phyloP scores from a whole-genome alignment of 2,797 vertebrate species.

The Fistularia tabacaria region DNA sequence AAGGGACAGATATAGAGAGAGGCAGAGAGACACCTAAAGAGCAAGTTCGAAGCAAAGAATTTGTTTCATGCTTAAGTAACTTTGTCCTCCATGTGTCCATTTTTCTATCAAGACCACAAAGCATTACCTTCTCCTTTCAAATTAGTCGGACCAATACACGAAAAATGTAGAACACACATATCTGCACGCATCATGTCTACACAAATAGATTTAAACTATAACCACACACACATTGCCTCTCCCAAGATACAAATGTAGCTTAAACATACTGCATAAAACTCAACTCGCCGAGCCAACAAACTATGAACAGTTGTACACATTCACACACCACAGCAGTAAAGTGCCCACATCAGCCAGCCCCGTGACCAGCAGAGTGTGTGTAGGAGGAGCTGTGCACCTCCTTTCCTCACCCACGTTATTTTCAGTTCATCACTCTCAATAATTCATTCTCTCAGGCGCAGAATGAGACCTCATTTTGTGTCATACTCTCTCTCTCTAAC shows the following conservation, averaged over 20 bases:
- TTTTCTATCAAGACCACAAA: constrained; percentile 38
- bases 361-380: constrained; percentile 47
- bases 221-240: constrained; percentile 7
- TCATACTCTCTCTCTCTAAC: constrained; percentile 15
- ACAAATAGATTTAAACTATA: constrained; percentile 6
- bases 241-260: constrained; percentile 6
- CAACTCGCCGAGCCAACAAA: constrained; percentile 26
- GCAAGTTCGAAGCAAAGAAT: too few species aligned
- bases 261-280: constrained; percentile 19
- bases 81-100: constrained; percentile 44
- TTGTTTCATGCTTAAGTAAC: constrained; percentile 56
- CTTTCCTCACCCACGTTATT: constrained; percentile 65
- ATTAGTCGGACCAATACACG: constrained; percentile 2
- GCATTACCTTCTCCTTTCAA: constrained; percentile 16
- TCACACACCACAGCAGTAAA: constrained; percentile 32
- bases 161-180: constrained; percentile 1
- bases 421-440: constrained; percentile 77
- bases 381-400: constrained; percentile 41
- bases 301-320: constrained; percentile 9
- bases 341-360: constrained; percentile 35
- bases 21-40: constrained; percentile 52
- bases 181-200: constrained; percentile 1
- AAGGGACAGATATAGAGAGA: constrained; percentile 29
- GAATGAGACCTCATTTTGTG: constrained; percentile 42
- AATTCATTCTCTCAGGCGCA: constrained; percentile 69